phyloP scores from a whole-genome alignment of 2,113 vertebrate genomes.

The Zosterops lateralis region DNA sequence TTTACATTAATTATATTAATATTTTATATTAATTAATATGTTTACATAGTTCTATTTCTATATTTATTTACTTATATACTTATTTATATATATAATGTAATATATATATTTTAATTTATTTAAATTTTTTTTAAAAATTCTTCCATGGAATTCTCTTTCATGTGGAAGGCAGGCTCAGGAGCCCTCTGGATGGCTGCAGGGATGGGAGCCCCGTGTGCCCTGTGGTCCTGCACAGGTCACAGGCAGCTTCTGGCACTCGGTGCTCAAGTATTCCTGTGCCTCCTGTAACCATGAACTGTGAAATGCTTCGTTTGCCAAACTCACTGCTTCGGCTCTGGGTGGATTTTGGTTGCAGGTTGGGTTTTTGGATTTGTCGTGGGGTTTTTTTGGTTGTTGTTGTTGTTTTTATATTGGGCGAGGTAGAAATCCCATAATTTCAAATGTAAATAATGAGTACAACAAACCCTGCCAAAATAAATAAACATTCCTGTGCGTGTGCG shows the following conservation, averaged over 20 bases:
- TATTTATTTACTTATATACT: too few species aligned
- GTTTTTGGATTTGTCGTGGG: neutral
- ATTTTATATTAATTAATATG: too few species aligned
- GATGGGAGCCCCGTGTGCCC: neutral
- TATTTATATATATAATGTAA: too few species aligned
- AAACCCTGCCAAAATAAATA: neutral
- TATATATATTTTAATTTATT: too few species aligned
- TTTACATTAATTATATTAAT: too few species aligned
- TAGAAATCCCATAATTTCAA: neutral
- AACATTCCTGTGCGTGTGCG: neutral
- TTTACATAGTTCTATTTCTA: too few species aligned
- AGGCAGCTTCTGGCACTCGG: neutral
- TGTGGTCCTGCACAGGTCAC: neutral
- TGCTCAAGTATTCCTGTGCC: neutral
- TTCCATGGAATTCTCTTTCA: fast-evolving
- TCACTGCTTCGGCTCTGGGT: neutral
- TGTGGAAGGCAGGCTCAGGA: neutral
- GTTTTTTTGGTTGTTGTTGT: neutral
- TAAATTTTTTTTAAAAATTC: too few species aligned
- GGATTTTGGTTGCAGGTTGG: neutral
- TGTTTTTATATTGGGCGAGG: neutral
- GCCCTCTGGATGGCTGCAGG: neutral
- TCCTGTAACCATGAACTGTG: neutral
- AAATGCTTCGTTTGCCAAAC: neutral
- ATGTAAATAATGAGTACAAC: neutral